Evolutionary conservation across 2,797 vertebrate genomes (phyloP), one percentile per base, ranked within the genome.

Genomic region (Chrosomus eos): DNA sequence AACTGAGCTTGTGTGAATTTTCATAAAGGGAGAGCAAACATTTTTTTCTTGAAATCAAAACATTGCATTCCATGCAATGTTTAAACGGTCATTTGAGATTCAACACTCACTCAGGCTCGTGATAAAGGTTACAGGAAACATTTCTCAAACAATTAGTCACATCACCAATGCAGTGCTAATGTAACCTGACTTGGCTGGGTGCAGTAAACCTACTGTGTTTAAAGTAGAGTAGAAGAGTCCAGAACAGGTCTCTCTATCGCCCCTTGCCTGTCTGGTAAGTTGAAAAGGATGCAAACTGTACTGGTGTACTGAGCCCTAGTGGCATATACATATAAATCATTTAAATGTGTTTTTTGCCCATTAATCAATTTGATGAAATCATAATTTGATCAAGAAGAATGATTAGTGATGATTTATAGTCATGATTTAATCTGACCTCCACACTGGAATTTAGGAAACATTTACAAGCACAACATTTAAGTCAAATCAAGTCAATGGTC

Each of bases 401-500:
- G 18, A 78, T 28, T 79, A 43, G 18, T 31, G 18, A 21, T 67
- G 28, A 21, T 8, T 33, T 31, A 33, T 13, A 80, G 67, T 58
- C 67, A 33, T 86, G 84, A 83, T 87, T 78, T 82, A 88, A 83
- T 80, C 19, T 71, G 60, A 85, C 76, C 70, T 68, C 48, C 43
- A 72, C 85, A 58, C n/a, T 48, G 45, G 1, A 45, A 23, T 60
- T 75, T 36, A 33, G 66, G 70, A 78, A 84, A 82, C 53, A 71
- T 68, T 26, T 16, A 60, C 36, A 86, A 76, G 36, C 48, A 70
- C 18, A 28, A 73, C 9, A 31, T 79, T 64, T 62, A 60, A 26
- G 2, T 26, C 19, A 55, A 23, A 18, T 10, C 48, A 60, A 60
- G 4, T 62, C 7, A 53, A 19, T n/a, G n/a, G 3, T n/a, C 26